Base-by-base conservation (phyloP, 2,113 vertebrate species). In the Dendrocopos noguchii region DNA sequence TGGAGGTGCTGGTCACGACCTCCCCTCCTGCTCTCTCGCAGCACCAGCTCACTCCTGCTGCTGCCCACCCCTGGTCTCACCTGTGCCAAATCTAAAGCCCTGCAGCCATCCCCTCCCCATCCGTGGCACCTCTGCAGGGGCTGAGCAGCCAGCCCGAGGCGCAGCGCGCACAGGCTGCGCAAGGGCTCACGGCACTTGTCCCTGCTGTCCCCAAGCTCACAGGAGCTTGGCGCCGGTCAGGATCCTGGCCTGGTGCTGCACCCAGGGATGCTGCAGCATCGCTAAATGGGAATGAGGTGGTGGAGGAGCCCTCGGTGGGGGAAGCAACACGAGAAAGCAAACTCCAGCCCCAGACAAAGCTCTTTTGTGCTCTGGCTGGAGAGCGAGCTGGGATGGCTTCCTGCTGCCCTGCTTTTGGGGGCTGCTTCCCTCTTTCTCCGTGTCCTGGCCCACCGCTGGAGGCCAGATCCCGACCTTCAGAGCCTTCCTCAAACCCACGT, bases 1-100 rank as follows among this genome's bases (percentile, higher is more conserved):
- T 83, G 12, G 1, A 55, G 46, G 34, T 7, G 55, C 52, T 59
- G 68, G 4, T 29, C 27, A 67, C 2, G 7, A 13, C 33, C 65
- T 33, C 50, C 67, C 59, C 4, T 0, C 4, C 64, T 63, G 81
- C 50, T 52, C 10, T 65, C 84, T 39, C 4, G 25, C 19, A 27
- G 63, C 36, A 60, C 36, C 52, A 50, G 65, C 34, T 81, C 50
- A 0, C 33, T 20, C 50, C 53, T 16, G 14, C 33, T 0, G 0
- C 33, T 73, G 61, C 68, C 59, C 61, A 24, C 8, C 46, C 64
- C 64, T 8, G 46, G 4, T 50, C 29, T 22, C 2, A 0, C 19
- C 0, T 0, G 0, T 16, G 34, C 63, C 4, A 0, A 4, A 8
- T 1, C 14, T 52, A 20, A 17, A n/a, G 65, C 47, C 63, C 66